Evolutionary conservation across 2,113 vertebrate species (phyloP), one percentile per base, ranked within the genome.

Genomic region (crab-eating macaque (Macaca fascicularis)): DNA sequence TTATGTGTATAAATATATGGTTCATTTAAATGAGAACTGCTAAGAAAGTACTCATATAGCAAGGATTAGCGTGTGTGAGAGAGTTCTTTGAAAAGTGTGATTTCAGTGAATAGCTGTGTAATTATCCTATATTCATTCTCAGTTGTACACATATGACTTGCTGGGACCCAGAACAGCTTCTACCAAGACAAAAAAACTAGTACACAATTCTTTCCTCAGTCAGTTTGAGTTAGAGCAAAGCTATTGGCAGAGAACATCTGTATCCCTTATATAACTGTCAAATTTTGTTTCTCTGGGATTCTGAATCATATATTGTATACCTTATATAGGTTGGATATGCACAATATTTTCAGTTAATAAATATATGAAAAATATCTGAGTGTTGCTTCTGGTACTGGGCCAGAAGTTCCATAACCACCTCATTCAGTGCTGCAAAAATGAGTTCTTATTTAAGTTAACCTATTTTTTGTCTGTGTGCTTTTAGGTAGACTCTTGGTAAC

Each of bases 401-500:
- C 35, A 86, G n/a, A 85, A 93, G 30, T 92, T 89, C 79, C 38
- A n/a, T 20, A 32, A 72, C 12, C 8, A 64, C 25, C n/a, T 94
- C 40, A 92, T 81, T 70, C n/a, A 72, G 10, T 79, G 59, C 35
- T 90, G 10, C 19, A 95, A 74, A 97, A 87, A 72, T 89, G 30
- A 19, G 45, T 76, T 64, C 78, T 89, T 87, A 79, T 32, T 27
- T 83, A 72, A 96, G 9, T 72, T 98, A 94, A 97, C 40, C 35
- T 89, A 19, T 82, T 90, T 91, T 96, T 96, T 8, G 0, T 76
- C 57, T 91, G 64, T 94, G 91, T 97, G 27, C 97, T 98, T 98
- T 78, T 97, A 99, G 99, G 99, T 50, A 99, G 99, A 97, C 99
- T 99, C 43, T 98, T 99, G 89, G 99, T 99, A 90, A 99, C 99